Evolutionary conservation across 2,113 vertebrate genomes (phyloP), one percentile per base, ranked within the genome.

Genomic region (Clarias macrocephalus): DNA sequence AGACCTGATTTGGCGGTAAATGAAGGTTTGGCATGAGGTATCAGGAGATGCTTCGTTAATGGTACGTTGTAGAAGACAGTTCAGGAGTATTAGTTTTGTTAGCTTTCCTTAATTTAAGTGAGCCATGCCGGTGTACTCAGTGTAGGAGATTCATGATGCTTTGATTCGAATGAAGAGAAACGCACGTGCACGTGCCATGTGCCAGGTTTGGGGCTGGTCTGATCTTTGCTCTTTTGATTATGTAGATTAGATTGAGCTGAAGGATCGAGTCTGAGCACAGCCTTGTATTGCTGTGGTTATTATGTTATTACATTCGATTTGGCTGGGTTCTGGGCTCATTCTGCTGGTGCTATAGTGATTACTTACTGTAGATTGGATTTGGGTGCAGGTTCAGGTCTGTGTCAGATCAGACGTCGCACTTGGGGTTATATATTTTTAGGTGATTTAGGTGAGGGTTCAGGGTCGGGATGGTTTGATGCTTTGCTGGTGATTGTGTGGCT

Each of bases 211-310:
- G 72, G 37, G 56, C 56, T 9, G 23, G 30, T 3, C 11, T 79
- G 57, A 5, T 73, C 9, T 54, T 54, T 73, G 42, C 25, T 59
- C 16, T 75, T 16, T 18, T 48, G 8, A 57, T 30, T 5, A 70
- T 57, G 57, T 62, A 33, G 62, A 79, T 75, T 3, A 48, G 68
- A 77, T 88, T 54, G 72, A 65, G 66, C 62, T 77, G 56, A 62
- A 87, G 57, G 21, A 21, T 28, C 63, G 52, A 57, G 59, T 63
- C 76, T 80, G 63, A 5, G 75, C 19, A 54, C 33, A 15, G 33
- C 19, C 23, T 54, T 21, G 11, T 68, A 42, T 42, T 68, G 23
- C 33, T 82, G 59, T 65, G 5, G 30, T 18, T 5, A 60, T 82
- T 11, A 37, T 37, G 33, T 37, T 37, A 37, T 37, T 37, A 2